Evolutionary conservation across 2,113 vertebrate species (phyloP).

Genomic region (Leptodactylus fuscus): DNA sequence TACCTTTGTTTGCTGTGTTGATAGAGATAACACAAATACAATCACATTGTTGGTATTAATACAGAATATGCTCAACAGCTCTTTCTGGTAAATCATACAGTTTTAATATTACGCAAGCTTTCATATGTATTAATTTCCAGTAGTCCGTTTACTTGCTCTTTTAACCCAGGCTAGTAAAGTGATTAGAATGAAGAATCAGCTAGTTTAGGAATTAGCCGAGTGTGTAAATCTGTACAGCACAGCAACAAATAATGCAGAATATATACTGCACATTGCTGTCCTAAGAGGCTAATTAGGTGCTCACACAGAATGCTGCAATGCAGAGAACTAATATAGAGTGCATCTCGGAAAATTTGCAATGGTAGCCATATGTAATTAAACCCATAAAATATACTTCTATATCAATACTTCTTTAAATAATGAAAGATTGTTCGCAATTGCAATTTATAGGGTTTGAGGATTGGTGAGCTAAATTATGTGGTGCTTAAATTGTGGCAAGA

Average conservation of each 20-base stretch:
- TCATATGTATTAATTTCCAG: constrained; percentile 20
- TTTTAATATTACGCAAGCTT: background rate
- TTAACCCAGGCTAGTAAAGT: constrained; percentile 27
- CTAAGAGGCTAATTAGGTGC: constrained; percentile 57
- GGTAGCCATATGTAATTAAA: constrained; percentile 50
- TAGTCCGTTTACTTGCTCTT: constrained; percentile 21
- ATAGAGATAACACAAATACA: background rate
- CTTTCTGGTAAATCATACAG: background rate
- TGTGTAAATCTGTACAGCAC: constrained; percentile 54
- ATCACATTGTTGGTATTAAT: background rate
- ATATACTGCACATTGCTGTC: constrained; percentile 44
- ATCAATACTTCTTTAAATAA: constrained; percentile 16
- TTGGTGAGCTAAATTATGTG: background rate
- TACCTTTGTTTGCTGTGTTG: background rate
- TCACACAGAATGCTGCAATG: constrained; percentile 55
- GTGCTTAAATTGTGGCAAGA: background rate
- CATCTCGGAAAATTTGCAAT: constrained; percentile 39
- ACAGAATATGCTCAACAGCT: background rate
- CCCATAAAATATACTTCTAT: constrained; percentile 51
- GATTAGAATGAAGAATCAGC: constrained; percentile 50
- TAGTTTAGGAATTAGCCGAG: constrained; percentile 44
- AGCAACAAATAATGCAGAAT: constrained; percentile 58
- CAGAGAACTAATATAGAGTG: constrained; percentile 44
- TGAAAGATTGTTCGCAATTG: background rate
- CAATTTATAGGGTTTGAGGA: background rate